These are phyloP conservation scores for Drosophila chauvacae DNA, from an alignment of 1,140 invertebrate species.

Conservation along the genomic window DNA sequence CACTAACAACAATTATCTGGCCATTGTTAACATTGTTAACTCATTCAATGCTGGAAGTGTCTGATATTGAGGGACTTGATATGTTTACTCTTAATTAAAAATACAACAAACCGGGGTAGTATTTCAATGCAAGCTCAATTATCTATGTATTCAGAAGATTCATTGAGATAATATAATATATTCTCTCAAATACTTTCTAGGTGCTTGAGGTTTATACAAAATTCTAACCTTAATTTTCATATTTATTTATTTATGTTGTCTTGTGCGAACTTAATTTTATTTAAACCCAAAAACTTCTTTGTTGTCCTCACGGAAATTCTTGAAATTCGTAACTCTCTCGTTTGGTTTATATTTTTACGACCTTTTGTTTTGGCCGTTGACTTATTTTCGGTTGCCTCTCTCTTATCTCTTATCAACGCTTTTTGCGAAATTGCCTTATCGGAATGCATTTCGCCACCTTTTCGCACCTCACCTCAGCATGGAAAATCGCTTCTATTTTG, in stretches of 20 bases:
- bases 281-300: background rate
- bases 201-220: background rate
- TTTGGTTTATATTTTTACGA: background rate
- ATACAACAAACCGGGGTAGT: background rate
- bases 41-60: constrained; percentile 23
- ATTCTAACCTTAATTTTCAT: background rate
- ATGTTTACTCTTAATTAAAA: background rate
- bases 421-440: constrained; percentile 24
- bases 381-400: constrained; percentile 2
- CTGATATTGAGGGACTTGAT: constrained; percentile 7
- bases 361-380: constrained; percentile 27
- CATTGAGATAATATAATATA: background rate
- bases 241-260: background rate
- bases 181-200: background rate
- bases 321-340: background rate
- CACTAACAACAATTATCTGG: constrained; percentile 21
- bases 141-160: background rate
- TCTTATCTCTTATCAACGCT: constrained; percentile 9
- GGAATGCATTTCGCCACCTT: constrained; percentile 14
- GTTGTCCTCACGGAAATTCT: background rate
- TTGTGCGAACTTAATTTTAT: background rate
- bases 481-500: background rate
- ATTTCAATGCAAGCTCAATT: constrained; percentile 5
- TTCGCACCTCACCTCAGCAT: background rate
- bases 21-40: constrained; percentile 19